phyloP scores from a whole-genome alignment of 2,797 vertebrate genomes.

The Syngnathus rostellatus region DNA sequence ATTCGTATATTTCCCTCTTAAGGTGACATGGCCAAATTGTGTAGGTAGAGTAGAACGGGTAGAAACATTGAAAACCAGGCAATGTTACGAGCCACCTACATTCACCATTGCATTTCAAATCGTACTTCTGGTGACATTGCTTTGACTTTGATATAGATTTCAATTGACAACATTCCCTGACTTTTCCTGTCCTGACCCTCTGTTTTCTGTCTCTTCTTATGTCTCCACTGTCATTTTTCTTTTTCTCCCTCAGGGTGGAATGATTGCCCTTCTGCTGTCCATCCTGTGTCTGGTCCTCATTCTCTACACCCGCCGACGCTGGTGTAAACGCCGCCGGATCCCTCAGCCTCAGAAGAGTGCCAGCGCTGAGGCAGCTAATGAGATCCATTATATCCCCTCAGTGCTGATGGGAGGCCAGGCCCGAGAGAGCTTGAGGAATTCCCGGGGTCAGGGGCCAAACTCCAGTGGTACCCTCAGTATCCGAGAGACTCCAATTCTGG shows the following conservation, averaged over 20 bases:
- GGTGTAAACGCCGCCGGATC: conserved; percentile 94
- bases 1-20: neutral
- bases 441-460: conserved; percentile 89
- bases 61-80: neutral
- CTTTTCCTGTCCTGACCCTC: conserved; percentile 4
- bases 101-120: neutral
- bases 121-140: conserved; percentile 3
- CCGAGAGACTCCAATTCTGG: conserved; percentile 93
- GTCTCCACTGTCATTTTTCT: neutral
- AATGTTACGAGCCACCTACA: neutral
- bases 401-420: conserved; percentile 95
- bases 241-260: conserved; percentile 78
- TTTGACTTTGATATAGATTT: conserved; percentile 45
- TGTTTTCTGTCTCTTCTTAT: neutral
- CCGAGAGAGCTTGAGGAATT: conserved; percentile 90
- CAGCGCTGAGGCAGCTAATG: conserved; percentile 93
- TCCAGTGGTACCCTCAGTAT: conserved; percentile 95
- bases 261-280: conserved; percentile 95
- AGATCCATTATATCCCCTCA: conserved; percentile 98
- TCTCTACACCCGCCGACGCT: conserved; percentile 91
- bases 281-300: conserved; percentile 95
- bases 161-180: conserved; percentile 33
- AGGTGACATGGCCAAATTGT: neutral
- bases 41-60: neutral
- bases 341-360: conserved; percentile 97